phyloP scores from a whole-genome alignment of 2,113 vertebrate species.

The Melospiza georgiana region DNA sequence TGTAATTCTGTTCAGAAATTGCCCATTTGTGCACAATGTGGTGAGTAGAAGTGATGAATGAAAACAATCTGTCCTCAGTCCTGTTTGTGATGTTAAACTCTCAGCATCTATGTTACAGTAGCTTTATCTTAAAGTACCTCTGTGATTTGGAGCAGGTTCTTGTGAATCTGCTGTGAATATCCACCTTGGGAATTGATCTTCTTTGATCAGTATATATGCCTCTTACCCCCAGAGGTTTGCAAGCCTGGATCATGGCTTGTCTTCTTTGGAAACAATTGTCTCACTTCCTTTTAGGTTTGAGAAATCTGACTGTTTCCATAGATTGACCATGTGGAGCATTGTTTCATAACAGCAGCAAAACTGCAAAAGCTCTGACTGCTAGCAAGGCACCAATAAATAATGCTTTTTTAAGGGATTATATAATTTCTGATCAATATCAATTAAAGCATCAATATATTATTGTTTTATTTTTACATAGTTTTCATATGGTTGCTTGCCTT shows the following conservation, averaged over 20 bases:
- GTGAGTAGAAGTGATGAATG: conserved; percentile 77
- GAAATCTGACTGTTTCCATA: not conserved
- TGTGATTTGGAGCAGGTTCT: not conserved
- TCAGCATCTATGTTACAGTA: not conserved
- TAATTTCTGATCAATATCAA: not conserved
- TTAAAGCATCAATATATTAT: not conserved
- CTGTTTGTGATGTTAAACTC: not conserved
- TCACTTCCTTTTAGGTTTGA: not conserved
- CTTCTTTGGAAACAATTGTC: not conserved
- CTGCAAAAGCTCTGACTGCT: not conserved
- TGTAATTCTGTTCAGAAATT: conserved; percentile 93
- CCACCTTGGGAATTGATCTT: not conserved
- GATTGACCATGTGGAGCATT: fast-evolving
- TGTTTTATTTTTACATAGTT: not conserved
- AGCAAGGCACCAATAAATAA: not conserved
- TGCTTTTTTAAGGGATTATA: not conserved
- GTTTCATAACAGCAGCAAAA: not conserved
- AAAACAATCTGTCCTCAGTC: not conserved
- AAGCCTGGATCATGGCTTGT: not conserved
- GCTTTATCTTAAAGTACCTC: not conserved
- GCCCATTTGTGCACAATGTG: conserved; percentile 95
- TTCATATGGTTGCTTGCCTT: not conserved
- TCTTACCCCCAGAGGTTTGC: not conserved
- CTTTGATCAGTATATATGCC: not conserved
- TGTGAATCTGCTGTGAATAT: not conserved